Conservation (phyloP, 2,113 vertebrate genomes). For the Apodemus sylvaticus region DNA sequence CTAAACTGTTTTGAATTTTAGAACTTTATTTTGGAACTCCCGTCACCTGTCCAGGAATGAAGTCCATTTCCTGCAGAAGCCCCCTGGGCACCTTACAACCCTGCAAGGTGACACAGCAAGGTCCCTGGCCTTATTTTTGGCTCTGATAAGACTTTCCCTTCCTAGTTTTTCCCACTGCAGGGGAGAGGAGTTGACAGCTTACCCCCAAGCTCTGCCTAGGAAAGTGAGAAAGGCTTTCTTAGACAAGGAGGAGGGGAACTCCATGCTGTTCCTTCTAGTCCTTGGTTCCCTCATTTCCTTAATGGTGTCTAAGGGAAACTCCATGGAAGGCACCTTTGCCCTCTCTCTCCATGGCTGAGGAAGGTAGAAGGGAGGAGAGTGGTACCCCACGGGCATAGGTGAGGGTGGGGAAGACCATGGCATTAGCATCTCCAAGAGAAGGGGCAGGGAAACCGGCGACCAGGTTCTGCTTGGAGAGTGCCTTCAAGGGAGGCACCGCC, state of each 20-base stretch:
- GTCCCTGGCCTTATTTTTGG: background rate
- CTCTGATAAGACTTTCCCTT: background rate
- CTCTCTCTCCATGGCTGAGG: background rate
- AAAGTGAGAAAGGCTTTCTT: background rate
- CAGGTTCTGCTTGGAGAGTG: background rate
- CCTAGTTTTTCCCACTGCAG: too few species aligned
- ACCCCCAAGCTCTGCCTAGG: accelerated
- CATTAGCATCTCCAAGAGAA: background rate
- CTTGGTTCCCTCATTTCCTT: background rate
- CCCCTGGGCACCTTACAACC: background rate
- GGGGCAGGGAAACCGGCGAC: background rate
- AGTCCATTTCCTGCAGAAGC: background rate
- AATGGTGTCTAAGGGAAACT: background rate
- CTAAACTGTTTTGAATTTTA: background rate
- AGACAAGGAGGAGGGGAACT: background rate
- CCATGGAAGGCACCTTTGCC: background rate
- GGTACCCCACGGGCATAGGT: background rate
- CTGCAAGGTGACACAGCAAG: background rate
- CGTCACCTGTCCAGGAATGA: background rate
- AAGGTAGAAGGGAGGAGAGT: background rate
- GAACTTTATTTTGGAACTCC: background rate
- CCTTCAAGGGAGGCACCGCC: background rate
- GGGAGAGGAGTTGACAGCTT: background rate
- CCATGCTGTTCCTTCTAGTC: background rate
- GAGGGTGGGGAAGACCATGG: background rate